phyloP scores from a whole-genome alignment of 1,140 invertebrate species.

The Halictus rubicundus region DNA sequence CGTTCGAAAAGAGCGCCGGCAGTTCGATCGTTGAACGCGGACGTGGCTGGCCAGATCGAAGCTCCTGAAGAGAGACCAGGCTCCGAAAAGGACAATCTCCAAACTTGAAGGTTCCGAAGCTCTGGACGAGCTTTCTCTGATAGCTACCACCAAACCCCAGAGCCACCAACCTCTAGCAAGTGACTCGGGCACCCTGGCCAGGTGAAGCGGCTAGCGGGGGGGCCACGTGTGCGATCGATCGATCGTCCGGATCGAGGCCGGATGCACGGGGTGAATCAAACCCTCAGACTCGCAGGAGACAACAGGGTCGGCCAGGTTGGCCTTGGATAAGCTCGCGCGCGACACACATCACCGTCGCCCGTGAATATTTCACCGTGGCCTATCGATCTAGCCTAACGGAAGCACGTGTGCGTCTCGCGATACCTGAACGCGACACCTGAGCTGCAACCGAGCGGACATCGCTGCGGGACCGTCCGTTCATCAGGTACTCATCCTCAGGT shows the following conservation, averaged over 20 bases:
- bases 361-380: constrained; percentile 61
- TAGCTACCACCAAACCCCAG: too few species aligned
- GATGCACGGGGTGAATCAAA: background rate
- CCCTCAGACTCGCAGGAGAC: too few species aligned
- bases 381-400: constrained; percentile 54
- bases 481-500: too few species aligned
- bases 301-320: background rate
- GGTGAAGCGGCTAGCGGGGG: background rate
- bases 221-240: constrained; percentile 17
- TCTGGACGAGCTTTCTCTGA: too few species aligned
- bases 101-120: too few species aligned
- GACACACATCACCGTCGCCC: constrained; percentile 41
- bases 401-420: constrained; percentile 20
- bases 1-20: constrained; percentile 3
- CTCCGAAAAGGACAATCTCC: too few species aligned
- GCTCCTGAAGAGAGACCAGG: too few species aligned
- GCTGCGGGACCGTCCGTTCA: too few species aligned
- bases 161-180: too few species aligned
- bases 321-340: background rate
- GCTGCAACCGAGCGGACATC: too few species aligned
- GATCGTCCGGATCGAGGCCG: constrained; percentile 12
- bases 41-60: too few species aligned
- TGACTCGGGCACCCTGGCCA: too few species aligned
- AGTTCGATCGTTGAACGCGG: background rate
- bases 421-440: background rate